Conservation (phyloP, 2,113 vertebrate genomes). For the Meleagris gallopavo region DNA sequence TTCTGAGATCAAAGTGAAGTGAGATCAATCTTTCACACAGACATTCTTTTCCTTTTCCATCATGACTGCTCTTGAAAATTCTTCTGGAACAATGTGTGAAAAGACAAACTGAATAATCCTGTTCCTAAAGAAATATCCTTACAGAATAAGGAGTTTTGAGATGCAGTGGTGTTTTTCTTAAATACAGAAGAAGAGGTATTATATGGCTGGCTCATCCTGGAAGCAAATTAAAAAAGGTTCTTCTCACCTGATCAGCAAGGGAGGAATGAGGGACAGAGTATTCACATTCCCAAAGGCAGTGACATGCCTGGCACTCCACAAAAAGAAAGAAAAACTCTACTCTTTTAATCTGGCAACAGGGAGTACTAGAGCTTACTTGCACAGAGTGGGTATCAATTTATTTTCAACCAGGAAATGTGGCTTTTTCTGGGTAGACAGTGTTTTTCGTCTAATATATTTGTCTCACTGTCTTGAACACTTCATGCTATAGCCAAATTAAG, state of each 20-base stretch:
- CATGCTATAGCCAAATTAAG: not conserved
- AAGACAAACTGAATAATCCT: not conserved
- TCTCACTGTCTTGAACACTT: not conserved
- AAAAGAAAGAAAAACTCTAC: not conserved
- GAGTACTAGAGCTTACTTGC: not conserved
- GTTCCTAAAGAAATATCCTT: not conserved
- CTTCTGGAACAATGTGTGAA: not conserved
- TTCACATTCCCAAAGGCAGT: not conserved
- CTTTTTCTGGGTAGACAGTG: not conserved
- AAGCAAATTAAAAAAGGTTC: not conserved
- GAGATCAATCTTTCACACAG: not conserved
- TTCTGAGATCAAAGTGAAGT: not conserved
- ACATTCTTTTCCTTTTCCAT: not conserved
- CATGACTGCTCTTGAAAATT: not conserved
- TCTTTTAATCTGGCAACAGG: not conserved
- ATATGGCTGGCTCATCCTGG: not conserved
- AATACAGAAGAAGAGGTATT: not conserved
- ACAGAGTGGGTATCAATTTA: accelerated
- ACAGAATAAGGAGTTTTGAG: not conserved
- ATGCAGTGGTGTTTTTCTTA: not conserved
- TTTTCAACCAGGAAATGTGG: not conserved
- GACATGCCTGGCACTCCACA: not conserved
- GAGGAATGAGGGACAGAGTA: not conserved
- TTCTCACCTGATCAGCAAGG: not conserved
- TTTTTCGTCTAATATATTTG: not conserved